Evolutionary conservation across 2,888 invertebrate species (phyloP), one percentile per base, ranked within the genome.

Genomic region (Heliconius sara): DNA sequence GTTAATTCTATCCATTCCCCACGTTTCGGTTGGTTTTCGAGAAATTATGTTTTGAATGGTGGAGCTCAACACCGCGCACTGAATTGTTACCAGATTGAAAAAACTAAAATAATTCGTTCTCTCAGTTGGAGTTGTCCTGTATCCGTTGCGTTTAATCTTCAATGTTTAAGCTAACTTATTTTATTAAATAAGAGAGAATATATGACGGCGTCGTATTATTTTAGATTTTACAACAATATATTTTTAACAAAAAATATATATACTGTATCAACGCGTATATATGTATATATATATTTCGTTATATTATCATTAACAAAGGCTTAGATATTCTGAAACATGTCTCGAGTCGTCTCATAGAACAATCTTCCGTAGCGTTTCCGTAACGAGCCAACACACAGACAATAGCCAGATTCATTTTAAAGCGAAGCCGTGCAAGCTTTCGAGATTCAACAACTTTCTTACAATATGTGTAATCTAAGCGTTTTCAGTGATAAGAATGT

Each of bases 321-420:
- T 65, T 47, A 39, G 63, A 75, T 75, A 75, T 75, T 75, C 47
- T 75, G 27, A 47, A 65, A 57, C 65, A 22, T 47, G 65, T 65
- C 63, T 75, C 65, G 30, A 75, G 75, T 7, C 43, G 27, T 47
- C 13, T 70, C 70, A 43, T 47, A 70, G 43, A 70, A 75, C 63
- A 75, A 22, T 66, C 43, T 43, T 75, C 43, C 75, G 27, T 39
- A 75, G 65, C 65, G 66, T 47, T 43, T 43, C 43, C 43, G 43
- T 79, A 79, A 79, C 79, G 74, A 81, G 79, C 67, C 77, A 60
- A 43, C 77, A 70, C 67, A 67, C 57, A 75, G 77, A 77, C 75
- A 65, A 72, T 76, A 47, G 76, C n/a, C 63, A 66, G 76, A 78
- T 78, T 76, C 75, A 57, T 76, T 52, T 79, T 68, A 77, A 43